Evolutionary conservation across 1,140 invertebrate species (phyloP), one percentile per base, ranked within the genome.

Genomic region (Bombus difficillimus): DNA sequence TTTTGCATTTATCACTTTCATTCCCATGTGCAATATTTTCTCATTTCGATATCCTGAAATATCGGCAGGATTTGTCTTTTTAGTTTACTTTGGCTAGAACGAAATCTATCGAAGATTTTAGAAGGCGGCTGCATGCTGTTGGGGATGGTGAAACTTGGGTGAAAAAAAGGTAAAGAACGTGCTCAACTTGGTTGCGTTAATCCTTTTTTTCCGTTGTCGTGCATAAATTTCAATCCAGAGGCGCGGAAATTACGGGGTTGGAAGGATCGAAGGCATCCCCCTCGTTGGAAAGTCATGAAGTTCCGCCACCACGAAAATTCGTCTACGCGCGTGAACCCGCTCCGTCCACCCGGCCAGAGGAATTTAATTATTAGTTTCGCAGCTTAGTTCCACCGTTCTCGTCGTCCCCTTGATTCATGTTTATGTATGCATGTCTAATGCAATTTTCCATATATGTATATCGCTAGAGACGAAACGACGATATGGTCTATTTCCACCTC

Each of bases 361-460:
- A 93, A 93, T 93, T 93, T 93, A 93, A 93, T 93, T 93, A 93
- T 93, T 93, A 93, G 92, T 93, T 90, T 93, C 87, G 86, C 88
- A 91, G 92, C 90, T 93, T 92, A 93, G 91, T 92, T 89, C 91
- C 88, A 80, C 43, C 34, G 87, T 89, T 93, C 59, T 25, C 88
- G 88, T 87, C 22, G 32, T 18, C 25, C 25, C n/a, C 39, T 28
- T 32, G 37, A 83, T 85, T 93, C 93, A 93, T 93, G 90, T 92
- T 92, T 93, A 93, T 93, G 93, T 90, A 93, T 92, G 90, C 88
- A 83, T 81, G 81, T 91, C 86, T 91, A 93, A 90, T 83, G 85
- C 82, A 82, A 89, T 88, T 92, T 93, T 91, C 90, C 86, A 41
- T 77, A 77, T 77, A 66, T 15, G 15, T 66, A 76, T 86, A 89